These are phyloP conservation scores for Machaerirhynchus nigripectus DNA, from an alignment of 2,113 vertebrate genomes.

Conservation along the genomic window DNA sequence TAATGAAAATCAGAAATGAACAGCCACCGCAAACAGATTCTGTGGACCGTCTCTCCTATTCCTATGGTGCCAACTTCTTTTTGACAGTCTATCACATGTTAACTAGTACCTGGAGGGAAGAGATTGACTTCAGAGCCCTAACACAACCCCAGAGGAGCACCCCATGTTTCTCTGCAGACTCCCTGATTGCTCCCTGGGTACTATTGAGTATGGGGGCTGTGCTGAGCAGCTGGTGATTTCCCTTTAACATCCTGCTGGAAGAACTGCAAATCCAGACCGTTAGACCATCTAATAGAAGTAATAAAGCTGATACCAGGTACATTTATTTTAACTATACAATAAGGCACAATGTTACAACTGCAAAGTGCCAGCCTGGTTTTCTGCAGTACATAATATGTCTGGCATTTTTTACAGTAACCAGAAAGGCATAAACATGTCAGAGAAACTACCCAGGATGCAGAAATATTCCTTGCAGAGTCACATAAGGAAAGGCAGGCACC, in stretches of 20 bases:
- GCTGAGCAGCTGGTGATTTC: not conserved
- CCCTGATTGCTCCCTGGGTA: not conserved
- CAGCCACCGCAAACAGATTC: not conserved
- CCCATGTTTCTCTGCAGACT: not conserved
- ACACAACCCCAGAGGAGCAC: not conserved
- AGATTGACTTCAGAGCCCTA: not conserved
- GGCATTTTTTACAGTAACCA: constrained; percentile 58
- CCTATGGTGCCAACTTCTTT: not conserved
- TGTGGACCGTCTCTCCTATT: not conserved
- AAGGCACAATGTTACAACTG: constrained; percentile 44
- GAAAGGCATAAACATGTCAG: constrained; percentile 65
- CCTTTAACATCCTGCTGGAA: constrained; percentile 28
- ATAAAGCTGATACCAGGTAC: constrained; percentile 58
- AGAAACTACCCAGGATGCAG: constrained; percentile 50
- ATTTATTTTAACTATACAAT: constrained; percentile 62
- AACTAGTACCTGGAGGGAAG: not conserved
- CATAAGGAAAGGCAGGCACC: constrained; percentile 36
- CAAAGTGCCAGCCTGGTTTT: constrained; percentile 34
- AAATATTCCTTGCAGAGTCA: constrained; percentile 42
- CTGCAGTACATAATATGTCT: constrained; percentile 23
- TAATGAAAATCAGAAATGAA: not conserved
- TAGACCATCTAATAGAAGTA: not conserved
- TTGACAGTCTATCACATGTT: not conserved
- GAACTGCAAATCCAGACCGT: not conserved
- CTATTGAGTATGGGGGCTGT: not conserved